Percentiles rank a stretch among this genome's conserved stretches.
These are phyloP conservation scores for Castor canadensis DNA, from an alignment of 2,113 vertebrate species.

Conservation along the genomic window DNA sequence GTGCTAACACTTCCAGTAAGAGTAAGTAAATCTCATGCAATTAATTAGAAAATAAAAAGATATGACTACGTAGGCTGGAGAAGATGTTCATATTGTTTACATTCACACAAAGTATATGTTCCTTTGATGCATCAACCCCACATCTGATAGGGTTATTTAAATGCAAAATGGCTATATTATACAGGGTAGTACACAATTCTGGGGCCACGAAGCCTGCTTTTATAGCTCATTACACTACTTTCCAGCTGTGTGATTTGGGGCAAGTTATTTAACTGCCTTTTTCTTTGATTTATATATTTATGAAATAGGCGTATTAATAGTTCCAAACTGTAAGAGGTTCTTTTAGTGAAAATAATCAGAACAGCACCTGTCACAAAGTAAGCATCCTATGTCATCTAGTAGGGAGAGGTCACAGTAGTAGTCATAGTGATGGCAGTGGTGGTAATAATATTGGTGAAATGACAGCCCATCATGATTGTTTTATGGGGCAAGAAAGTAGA, in stretches of 20 bases:
- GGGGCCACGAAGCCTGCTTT: not conserved
- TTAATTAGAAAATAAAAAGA: not conserved
- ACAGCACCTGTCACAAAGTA: not conserved
- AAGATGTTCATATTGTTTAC: not conserved
- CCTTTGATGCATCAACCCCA: not conserved
- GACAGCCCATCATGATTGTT: not conserved
- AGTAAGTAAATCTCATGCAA: not conserved
- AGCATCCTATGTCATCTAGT: not conserved
- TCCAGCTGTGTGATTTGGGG: not conserved
- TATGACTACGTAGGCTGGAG: not conserved
- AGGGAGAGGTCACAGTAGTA: not conserved
- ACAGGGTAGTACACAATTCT: not conserved
- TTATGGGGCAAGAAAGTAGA: not conserved
- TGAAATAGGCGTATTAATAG: not conserved
- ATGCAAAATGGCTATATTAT: not conserved
- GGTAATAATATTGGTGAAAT: not conserved
- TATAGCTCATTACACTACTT: not conserved
- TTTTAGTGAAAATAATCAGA: not conserved
- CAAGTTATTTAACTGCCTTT: not conserved
- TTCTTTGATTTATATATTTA: not conserved
- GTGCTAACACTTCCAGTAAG: not conserved
- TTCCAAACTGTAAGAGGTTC: not conserved
- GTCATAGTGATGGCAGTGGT: accelerated
- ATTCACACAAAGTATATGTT: not conserved
- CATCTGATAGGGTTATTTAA: not conserved